Evolutionary conservation across 2,797 vertebrate species (phyloP), one percentile per base, ranked within the genome.

Genomic region (Triplophysa yarkandensis): DNA sequence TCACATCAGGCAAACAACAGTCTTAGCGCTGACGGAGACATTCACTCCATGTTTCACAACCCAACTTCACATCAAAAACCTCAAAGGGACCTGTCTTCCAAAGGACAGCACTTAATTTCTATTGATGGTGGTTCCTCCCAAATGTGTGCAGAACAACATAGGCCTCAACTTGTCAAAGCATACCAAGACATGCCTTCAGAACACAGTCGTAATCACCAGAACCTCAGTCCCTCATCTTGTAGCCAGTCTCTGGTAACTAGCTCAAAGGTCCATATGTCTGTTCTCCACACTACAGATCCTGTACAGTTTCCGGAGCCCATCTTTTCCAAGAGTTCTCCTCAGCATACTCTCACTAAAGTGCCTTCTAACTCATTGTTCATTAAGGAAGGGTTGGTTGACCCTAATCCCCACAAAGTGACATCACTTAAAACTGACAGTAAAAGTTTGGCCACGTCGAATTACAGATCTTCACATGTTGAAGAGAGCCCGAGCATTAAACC

Each of bases 101-200:
- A 88, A 34, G 91, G 91, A 89, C 92, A 92, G 81, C 74, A 89
- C 62, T 90, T 89, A 92, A 92, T 92, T 92, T 89, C 92, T 44
- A 55, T 91, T 83, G 91, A 88, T 86, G 82, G 88, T 75, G 85
- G 83, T 76, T 86, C 91, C 14, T 71, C 91, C 81, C 86, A 91
- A 16, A 91, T 91, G 88, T 90, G 89, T 4, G 85, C 92, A 73
- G 90, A 92, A 83, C 69, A 83, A 60, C 67, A 86, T 72, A 72
- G 83, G 67, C 86, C 90, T 89, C 86, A 84, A 71, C 85, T 91
- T 77, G 79, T 84, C 75, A 79, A 92, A 83, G 87, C 86, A 83
- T 92, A 92, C 86, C 89, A 91, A 85, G 55, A 11, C 50, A 43
- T 74, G 28, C 32, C 69, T 76, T 76, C 80, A 63, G 19, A 43